These are phyloP conservation scores for Lagenorhynchus albirostris DNA, from an alignment of 2,113 vertebrate species.

Conservation along the genomic window DNA sequence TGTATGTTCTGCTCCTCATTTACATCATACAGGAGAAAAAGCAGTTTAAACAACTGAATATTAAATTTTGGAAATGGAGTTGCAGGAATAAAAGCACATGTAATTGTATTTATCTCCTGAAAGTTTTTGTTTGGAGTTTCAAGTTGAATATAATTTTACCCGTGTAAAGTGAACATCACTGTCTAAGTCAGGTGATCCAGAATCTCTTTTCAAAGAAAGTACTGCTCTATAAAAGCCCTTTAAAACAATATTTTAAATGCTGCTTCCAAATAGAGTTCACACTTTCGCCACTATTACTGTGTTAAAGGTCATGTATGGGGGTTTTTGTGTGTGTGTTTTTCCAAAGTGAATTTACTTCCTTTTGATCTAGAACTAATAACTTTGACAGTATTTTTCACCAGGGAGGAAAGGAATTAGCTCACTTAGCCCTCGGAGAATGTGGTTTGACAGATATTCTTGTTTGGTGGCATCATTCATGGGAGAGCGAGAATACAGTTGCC, in stretches of 20 bases:
- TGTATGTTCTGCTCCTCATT: background rate
- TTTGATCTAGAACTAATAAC: background rate
- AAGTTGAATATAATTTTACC: background rate
- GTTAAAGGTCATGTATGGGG: background rate
- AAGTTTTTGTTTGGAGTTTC: constrained; percentile 34
- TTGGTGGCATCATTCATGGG: background rate
- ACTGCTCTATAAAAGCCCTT: background rate
- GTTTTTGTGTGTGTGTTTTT: background rate
- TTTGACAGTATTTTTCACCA: background rate
- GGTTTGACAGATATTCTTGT: background rate
- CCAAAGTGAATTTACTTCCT: background rate
- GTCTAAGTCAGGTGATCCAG: background rate
- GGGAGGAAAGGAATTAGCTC: background rate
- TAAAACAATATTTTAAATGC: background rate
- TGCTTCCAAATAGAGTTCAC: background rate
- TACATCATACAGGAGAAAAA: background rate
- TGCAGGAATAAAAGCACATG: background rate
- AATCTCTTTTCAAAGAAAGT: background rate
- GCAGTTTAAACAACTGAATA: background rate
- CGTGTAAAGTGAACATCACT: background rate
- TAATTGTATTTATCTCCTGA: constrained; percentile 3
- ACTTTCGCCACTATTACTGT: background rate
- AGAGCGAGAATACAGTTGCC: background rate
- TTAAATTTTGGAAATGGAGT: background rate
- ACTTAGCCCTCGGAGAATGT: background rate